Conservation (phyloP, 2,113 vertebrate genomes). For the Erythrocercus mccallii region DNA sequence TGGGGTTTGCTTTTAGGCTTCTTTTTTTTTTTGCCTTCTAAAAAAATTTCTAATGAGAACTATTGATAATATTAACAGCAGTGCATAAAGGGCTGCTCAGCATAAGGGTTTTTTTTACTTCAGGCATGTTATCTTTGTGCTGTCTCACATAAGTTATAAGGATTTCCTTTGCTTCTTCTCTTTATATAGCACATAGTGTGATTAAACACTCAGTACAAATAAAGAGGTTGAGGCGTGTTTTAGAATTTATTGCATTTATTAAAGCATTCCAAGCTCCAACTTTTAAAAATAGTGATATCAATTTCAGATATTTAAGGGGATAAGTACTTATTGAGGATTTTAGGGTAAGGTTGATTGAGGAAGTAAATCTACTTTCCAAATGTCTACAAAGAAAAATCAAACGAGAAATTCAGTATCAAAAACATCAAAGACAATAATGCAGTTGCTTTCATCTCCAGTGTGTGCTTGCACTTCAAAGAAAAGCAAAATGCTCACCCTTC, state of each 20-base stretch:
- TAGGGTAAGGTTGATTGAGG: constrained; percentile 59
- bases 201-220: not conserved
- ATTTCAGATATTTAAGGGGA: constrained; percentile 61
- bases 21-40: not conserved
- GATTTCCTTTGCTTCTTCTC: not conserved
- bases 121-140: not conserved
- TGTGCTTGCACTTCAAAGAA: constrained; percentile 75
- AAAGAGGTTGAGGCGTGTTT: not conserved
- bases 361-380: constrained; percentile 62
- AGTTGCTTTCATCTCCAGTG: constrained; percentile 76
- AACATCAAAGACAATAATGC: constrained; percentile 79
- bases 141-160: not conserved
- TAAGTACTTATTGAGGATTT: constrained; percentile 59
- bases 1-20: not conserved
- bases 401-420: constrained; percentile 76
- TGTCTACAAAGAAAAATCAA: constrained; percentile 73
- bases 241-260: not conserved
- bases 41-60: not conserved
- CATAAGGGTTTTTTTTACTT: not conserved
- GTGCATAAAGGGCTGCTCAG: not conserved
- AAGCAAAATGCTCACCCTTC: constrained; percentile 71
- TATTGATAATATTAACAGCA: not conserved
- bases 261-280: not conserved
- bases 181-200: not conserved
- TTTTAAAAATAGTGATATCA: constrained; percentile 26